These are phyloP conservation scores for Phoeniculus purpureus DNA, from an alignment of 2,797 vertebrate genomes.

Conservation along the genomic window DNA sequence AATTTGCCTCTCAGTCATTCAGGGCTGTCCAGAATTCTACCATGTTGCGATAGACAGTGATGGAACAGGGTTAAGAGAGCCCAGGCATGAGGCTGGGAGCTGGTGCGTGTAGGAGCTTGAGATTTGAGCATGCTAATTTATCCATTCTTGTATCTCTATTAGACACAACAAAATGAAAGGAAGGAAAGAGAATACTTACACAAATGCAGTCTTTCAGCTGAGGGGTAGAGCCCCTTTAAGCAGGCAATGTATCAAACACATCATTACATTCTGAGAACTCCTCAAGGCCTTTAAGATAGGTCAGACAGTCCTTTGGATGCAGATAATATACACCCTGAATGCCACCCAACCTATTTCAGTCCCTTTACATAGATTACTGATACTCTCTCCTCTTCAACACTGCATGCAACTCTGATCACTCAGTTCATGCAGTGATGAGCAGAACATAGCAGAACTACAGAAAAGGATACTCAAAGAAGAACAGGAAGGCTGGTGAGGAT, in stretches of 20 bases:
- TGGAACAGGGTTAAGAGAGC: not conserved
- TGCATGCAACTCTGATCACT: not conserved
- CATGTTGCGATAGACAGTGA: not conserved
- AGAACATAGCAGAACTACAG: not conserved
- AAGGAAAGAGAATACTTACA: not conserved
- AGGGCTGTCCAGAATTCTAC: not conserved
- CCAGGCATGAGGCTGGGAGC: not conserved
- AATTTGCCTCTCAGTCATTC: not conserved
- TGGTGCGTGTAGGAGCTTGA: not conserved
- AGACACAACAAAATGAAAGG: not conserved
- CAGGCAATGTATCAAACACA: rapidly evolving
- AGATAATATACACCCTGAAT: not conserved
- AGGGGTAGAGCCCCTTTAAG: not conserved
- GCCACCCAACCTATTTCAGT: not conserved
- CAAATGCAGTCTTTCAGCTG: not conserved
- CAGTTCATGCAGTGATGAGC: not conserved
- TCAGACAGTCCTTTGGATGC: not conserved
- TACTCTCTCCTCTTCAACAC: not conserved
- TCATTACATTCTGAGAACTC: not conserved
- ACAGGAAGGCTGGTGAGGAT: not conserved
- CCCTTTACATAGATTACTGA: not conserved
- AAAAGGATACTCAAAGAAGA: not conserved
- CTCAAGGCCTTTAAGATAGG: not conserved
- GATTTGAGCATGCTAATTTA: not conserved
- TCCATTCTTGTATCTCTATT: not conserved